Percentiles rank a stretch among this genome's conserved stretches.
phyloP scores from a whole-genome alignment of 2,113 vertebrate species.

The Triplophysa tibetana region DNA sequence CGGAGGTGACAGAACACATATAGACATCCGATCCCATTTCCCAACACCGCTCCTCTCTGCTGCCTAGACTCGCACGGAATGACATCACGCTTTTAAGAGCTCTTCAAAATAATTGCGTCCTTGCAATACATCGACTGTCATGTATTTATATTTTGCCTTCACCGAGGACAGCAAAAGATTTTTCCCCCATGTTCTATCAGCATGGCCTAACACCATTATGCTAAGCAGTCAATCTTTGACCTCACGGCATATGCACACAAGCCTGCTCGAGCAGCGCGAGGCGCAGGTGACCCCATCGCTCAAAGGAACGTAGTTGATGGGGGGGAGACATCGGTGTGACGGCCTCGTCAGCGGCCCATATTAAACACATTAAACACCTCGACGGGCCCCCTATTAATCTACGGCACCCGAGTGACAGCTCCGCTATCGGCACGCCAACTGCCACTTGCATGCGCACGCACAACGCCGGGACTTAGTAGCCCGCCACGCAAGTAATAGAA shows the following conservation, averaged over 20 bases:
- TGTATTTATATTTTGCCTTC: neutral
- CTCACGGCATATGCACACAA: constrained; percentile 2
- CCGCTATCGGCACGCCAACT: constrained; percentile 64
- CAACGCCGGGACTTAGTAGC: constrained; percentile 60
- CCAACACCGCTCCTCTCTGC: constrained; percentile 1
- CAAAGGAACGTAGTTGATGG: constrained; percentile 58
- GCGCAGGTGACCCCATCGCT: constrained; percentile 71
- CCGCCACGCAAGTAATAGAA: constrained; percentile 72
- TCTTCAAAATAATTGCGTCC: neutral
- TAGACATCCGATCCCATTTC: constrained; percentile 9
- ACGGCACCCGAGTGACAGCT: constrained; percentile 68
- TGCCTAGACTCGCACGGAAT: neutral
- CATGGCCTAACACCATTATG: neutral
- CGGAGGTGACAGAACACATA: constrained; percentile 38
- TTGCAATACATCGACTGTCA: neutral
- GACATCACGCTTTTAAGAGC: neutral
- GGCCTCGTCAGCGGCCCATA: constrained; percentile 73
- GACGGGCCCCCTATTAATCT: constrained; percentile 74
- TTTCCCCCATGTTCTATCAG: neutral
- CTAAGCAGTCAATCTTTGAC: neutral
- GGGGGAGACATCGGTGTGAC: constrained; percentile 66
- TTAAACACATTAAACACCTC: constrained; percentile 77
- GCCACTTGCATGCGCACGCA: neutral
- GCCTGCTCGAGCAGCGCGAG: constrained; percentile 2
- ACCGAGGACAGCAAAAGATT: neutral